phyloP scores from a whole-genome alignment of 37 sponge, comb jelly and placozoan genomes.

The Chondrilla cf. caribensis region DNA sequence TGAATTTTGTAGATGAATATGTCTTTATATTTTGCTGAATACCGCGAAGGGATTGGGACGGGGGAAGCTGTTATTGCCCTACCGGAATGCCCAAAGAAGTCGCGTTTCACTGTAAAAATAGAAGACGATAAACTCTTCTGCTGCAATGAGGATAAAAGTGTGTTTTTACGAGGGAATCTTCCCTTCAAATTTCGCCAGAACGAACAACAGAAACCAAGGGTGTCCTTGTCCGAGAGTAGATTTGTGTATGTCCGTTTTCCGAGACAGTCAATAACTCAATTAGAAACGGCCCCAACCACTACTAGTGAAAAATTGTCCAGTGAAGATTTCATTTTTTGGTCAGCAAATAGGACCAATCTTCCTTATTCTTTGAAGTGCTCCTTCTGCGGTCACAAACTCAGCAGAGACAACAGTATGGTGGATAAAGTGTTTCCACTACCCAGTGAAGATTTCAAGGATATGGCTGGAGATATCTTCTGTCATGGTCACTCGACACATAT shows the following conservation, averaged over 20 bases:
- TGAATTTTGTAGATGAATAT: too few relatives aligned
- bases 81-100: background rate
- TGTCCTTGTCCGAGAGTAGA: background rate
- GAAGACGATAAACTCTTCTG: background rate
- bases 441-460: conserved; percentile 51
- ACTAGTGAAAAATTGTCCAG: background rate
- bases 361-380: conserved; percentile 6
- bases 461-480: conserved; percentile 46
- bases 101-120: background rate
- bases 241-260: background rate
- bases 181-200: too few relatives aligned
- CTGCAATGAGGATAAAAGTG: background rate
- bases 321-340: background rate
- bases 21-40: conserved; percentile 3
- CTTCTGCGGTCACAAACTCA: background rate
- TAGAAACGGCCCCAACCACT: background rate
- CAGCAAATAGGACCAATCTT: background rate
- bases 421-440: conserved; percentile 60
- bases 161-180: too few relatives aligned
- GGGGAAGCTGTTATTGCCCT: background rate
- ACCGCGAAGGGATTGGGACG: conserved; percentile 5
- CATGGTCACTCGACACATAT: conserved; percentile 34
- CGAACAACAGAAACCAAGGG: background rate
- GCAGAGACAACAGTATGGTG: conserved; percentile 27
- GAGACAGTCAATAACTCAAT: background rate